Evolutionary conservation across 2,113 vertebrate genomes (phyloP).

Genomic region (Callithrix jacchus): DNA sequence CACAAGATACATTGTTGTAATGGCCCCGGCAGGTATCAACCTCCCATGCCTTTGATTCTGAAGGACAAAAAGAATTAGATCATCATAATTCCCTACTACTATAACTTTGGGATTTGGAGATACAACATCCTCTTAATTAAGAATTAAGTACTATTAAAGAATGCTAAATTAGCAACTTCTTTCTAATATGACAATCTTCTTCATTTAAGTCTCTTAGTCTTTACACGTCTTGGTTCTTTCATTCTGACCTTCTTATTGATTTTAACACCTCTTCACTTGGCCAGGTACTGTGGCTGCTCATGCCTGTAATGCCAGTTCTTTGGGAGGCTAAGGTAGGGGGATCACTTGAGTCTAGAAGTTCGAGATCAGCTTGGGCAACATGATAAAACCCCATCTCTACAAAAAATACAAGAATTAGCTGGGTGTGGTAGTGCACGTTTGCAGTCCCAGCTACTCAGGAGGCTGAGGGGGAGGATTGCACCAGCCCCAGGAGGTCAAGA

Average conservation of each 20-base stretch:
- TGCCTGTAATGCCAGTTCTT: too few relatives aligned
- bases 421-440: too few relatives aligned
- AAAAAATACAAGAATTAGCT: too few relatives aligned
- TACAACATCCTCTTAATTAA: not conserved
- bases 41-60: constrained; percentile 98
- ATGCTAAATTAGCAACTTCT: not conserved
- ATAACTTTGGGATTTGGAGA: not conserved
- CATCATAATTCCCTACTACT: not conserved
- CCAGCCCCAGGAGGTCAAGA: too few relatives aligned
- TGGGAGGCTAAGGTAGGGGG: too few relatives aligned
- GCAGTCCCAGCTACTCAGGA: too few relatives aligned
- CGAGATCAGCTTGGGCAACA: too few relatives aligned
- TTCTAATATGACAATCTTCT: not conserved
- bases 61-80: not conserved
- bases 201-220: not conserved
- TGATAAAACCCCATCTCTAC: too few relatives aligned
- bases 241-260: not conserved
- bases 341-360: too few relatives aligned
- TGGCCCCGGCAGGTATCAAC: constrained; percentile 97
- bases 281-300: too few relatives aligned
- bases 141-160: not conserved
- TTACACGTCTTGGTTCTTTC: not conserved
- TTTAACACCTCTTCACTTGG: not conserved
- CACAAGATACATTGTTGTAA: constrained; percentile 99
- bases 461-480: too few relatives aligned